Base-by-base conservation (phyloP, 92 coral and sea anemone genomes). In the Paragorgia papillata region DNA sequence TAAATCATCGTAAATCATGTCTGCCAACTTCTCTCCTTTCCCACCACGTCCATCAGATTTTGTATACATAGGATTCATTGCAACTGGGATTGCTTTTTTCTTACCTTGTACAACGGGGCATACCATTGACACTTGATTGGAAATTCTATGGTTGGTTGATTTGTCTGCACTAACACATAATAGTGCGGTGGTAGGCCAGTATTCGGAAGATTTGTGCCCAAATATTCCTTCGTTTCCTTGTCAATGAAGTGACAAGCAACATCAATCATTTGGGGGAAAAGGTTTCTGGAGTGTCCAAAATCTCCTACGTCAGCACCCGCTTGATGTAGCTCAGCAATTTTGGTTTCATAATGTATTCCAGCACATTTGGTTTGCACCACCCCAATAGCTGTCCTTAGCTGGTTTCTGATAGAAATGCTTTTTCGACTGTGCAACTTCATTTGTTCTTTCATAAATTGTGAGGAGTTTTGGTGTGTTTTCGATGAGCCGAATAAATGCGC, bases 191-290 rank as follows among this genome's bases (percentile, higher is more conserved):
- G 58, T 51, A 51, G 58, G 26, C 58, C 58, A 22, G 58, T 51
- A 51, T 51, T 51, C 26, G 58, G 58, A 51, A 51, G 58, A 51
- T 51, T 51, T 51, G 21, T 51, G 58, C 26, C 26, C 58, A 51
- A 51, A 22, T 51, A 51, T 51, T 51, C 58, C 58, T 51, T 51
- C 58, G 58, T 51, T 51, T 51, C 58, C 26, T 51, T 51, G 58
- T 51, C 58, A 19, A 51, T 51, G 26, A 51, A 51, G 26, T 51
- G 58, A 51, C 20, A 51, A 22, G 58, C 58, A 51, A 51, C 58
- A 22, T 51, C 58, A 51, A 51, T 51, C 58, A 51, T 51, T 51
- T 51, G 58, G 58, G 21, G 26, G 58, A 51, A 51, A 51, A 51
- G 58, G 58, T 51, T 37, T 51, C 58, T 51, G 58, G 58, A 51